These are phyloP conservation scores for Ophion costatus DNA, from an alignment of 2,888 invertebrate species.

Conservation along the genomic window DNA sequence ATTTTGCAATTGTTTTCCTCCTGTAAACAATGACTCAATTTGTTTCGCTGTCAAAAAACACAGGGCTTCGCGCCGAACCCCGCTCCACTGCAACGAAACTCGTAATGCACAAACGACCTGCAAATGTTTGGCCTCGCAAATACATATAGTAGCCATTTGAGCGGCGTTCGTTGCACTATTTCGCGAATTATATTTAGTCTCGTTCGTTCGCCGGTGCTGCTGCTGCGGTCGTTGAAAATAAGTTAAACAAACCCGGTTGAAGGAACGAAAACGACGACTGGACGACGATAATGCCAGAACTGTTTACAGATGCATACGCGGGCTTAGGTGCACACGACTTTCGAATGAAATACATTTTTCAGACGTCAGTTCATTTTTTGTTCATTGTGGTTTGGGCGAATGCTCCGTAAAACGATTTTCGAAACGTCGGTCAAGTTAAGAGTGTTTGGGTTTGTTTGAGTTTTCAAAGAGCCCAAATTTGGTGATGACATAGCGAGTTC, in stretches of 20 bases:
- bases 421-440: neutral
- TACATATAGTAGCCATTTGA: slow-evolving; percentile 13
- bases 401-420: neutral
- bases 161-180: slow-evolving; percentile 35
- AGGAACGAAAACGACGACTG: slow-evolving; percentile 9
- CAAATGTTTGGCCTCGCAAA: slow-evolving; percentile 2
- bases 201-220: slow-evolving; percentile 19
- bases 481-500: too few relatives aligned
- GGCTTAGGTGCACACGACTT: neutral
- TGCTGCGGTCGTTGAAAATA: slow-evolving; percentile 47
- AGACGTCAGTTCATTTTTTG: neutral
- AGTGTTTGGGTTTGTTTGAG: too few relatives aligned
- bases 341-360: neutral
- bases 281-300: slow-evolving; percentile 5
- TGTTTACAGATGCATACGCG: slow-evolving; percentile 1
- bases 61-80: neutral
- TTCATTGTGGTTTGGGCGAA: neutral
- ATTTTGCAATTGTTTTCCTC: neutral
- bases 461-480: too few relatives aligned
- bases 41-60: slow-evolving; percentile 6
- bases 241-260: slow-evolving; percentile 55
- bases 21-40: slow-evolving; percentile 5
- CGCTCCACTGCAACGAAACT: slow-evolving; percentile 5
- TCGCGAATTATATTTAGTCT: slow-evolving; percentile 53
- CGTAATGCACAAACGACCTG: slow-evolving; percentile 32